These are phyloP conservation scores for Pteropus rufus DNA, from an alignment of 2,797 vertebrate species.

Conservation along the genomic window DNA sequence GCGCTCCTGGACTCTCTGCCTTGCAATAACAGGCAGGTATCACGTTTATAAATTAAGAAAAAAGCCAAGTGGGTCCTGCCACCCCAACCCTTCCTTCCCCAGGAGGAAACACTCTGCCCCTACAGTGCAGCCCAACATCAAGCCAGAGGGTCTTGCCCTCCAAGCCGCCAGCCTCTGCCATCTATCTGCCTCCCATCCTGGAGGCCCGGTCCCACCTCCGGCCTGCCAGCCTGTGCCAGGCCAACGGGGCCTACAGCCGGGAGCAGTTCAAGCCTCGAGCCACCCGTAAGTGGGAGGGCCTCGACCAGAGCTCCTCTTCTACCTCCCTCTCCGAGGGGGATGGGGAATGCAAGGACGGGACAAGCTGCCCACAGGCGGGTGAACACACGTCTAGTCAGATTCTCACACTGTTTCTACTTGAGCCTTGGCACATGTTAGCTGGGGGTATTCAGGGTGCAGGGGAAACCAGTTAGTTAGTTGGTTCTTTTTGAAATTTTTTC, in stretches of 20 bases:
- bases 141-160: conserved; percentile 42
- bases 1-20: neutral
- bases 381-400: neutral
- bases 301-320: neutral
- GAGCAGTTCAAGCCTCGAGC: conserved; percentile 89
- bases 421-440: neutral
- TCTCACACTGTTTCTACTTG: neutral
- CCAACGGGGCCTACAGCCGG: conserved; percentile 87
- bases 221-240: conserved; percentile 86
- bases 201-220: conserved; percentile 83
- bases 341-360: fast-evolving
- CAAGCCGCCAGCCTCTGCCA: neutral
- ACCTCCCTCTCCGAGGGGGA: fast-evolving
- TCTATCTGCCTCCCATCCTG: conserved; percentile 51
- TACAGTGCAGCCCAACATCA: conserved; percentile 74
- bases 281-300: conserved; percentile 82
- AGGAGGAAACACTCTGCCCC: conserved; percentile 86
- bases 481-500: neutral
- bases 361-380: neutral
- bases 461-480: neutral
- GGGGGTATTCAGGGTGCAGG: neutral
- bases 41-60: neutral
- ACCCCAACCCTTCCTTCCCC: neutral
- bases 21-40: neutral
- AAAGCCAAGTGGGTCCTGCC: neutral